These are phyloP conservation scores for Blennius ocellaris DNA, from an alignment of 2,113 vertebrate genomes.

Conservation along the genomic window DNA sequence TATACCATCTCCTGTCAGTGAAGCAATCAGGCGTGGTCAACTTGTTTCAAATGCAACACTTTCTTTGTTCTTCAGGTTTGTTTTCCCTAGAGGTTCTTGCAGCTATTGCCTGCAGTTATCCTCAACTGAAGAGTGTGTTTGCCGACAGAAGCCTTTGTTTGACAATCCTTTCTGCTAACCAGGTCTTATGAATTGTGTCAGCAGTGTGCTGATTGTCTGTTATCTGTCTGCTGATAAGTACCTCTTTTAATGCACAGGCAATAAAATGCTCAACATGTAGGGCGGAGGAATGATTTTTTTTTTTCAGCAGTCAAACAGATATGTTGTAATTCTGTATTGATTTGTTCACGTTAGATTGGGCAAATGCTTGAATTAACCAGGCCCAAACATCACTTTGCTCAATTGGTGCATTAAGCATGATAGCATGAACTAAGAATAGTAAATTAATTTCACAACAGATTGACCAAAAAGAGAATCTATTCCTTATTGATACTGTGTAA, in stretches of 20 bases:
- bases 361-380: constrained; percentile 52
- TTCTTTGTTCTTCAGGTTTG: constrained; percentile 76
- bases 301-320: constrained; percentile 72
- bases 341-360: constrained; percentile 71
- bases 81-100: constrained; percentile 66
- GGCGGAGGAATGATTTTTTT: constrained; percentile 57
- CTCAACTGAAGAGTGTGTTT: constrained; percentile 79
- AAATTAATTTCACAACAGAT: constrained; percentile 27
- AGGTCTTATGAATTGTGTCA: constrained; percentile 83
- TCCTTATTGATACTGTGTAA: constrained; percentile 31
- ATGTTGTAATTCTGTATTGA: constrained; percentile 74
- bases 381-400: constrained; percentile 41
- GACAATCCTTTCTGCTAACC: constrained; percentile 75
- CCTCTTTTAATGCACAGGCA: constrained; percentile 73
- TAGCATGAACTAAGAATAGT: constrained; percentile 26
- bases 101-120: constrained; percentile 69
- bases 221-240: constrained; percentile 83
- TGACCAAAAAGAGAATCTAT: constrained; percentile 26
- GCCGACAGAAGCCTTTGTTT: constrained; percentile 83
- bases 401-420: constrained; percentile 44
- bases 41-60: constrained; percentile 72
- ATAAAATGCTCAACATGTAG: constrained; percentile 77
- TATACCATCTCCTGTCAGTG: constrained; percentile 46
- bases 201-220: constrained; percentile 78
- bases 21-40: constrained; percentile 69